These are phyloP conservation scores for Onthophagus taurus DNA, from an alignment of 1,140 invertebrate species.

Conservation along the genomic window DNA sequence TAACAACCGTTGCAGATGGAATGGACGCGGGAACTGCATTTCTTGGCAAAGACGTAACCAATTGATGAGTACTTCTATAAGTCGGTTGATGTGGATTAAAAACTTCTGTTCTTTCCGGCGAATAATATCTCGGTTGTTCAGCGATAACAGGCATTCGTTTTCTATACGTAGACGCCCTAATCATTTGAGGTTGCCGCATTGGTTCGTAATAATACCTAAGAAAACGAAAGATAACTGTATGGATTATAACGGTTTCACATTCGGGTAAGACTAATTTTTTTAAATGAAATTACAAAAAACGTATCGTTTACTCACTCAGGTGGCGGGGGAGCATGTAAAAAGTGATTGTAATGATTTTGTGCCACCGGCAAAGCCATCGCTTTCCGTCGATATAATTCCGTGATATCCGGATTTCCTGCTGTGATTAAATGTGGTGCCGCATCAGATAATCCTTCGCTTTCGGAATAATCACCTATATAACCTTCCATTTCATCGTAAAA, in stretches of 20 bases:
- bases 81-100: constrained; percentile 6
- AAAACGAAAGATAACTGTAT: background rate
- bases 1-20: background rate
- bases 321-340: too few species aligned
- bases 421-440: constrained; percentile 1
- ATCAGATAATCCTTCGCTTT: constrained; percentile 17
- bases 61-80: constrained; percentile 11
- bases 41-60: background rate
- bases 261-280: too few species aligned
- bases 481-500: constrained; percentile 13
- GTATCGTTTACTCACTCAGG: too few species aligned
- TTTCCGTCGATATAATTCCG: constrained; percentile 17
- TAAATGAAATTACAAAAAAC: too few species aligned
- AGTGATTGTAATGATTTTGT: too few species aligned
- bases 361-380: constrained; percentile 5
- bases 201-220: constrained; percentile 8
- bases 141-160: constrained; percentile 10
- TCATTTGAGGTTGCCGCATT: background rate
- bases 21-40: constrained; percentile 3
- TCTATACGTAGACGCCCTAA: constrained; percentile 6
- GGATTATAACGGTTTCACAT: too few species aligned
- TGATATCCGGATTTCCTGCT: constrained; percentile 11
- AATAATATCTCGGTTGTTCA: constrained; percentile 10
- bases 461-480: constrained; percentile 15
- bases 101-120: background rate